Evolutionary conservation across 2,113 vertebrate genomes (phyloP).

Genomic region (Smithornis capensis): DNA sequence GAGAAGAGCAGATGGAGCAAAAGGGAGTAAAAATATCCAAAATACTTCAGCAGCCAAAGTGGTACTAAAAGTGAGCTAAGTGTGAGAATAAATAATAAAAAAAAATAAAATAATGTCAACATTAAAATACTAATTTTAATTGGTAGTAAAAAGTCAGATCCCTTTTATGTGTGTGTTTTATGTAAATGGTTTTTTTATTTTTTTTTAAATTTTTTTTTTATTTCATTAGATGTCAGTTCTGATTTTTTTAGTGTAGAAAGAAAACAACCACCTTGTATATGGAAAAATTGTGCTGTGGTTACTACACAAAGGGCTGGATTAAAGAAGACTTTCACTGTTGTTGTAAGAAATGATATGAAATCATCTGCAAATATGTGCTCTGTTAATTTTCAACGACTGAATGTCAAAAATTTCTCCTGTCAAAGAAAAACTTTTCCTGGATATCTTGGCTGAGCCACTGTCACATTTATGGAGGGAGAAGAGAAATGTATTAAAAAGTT

Average conservation of each 20-base stretch:
- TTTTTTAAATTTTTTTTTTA: background rate
- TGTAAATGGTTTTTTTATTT: background rate
- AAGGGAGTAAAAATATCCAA: background rate
- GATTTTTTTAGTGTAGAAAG: background rate
- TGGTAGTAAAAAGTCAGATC: background rate
- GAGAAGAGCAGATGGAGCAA: background rate
- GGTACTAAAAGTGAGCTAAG: background rate
- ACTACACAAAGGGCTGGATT: accelerated
- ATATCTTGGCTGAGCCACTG: background rate
- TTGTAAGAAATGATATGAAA: background rate
- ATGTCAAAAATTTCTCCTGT: background rate
- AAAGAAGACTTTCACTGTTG: background rate
- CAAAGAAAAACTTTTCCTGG: too few relatives aligned
- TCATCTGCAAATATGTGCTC: background rate
- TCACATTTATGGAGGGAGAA: background rate
- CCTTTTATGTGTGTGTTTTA: background rate
- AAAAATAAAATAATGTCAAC: background rate
- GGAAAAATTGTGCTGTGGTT: background rate
- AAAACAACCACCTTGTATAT: background rate
- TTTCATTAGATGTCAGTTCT: background rate
- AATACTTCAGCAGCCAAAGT: background rate
- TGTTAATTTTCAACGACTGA: background rate
- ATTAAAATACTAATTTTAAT: background rate
- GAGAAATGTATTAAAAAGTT: background rate
- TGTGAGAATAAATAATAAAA: background rate